phyloP scores from a whole-genome alignment of 2,113 vertebrate species.

The Lepidothrix coronata region DNA sequence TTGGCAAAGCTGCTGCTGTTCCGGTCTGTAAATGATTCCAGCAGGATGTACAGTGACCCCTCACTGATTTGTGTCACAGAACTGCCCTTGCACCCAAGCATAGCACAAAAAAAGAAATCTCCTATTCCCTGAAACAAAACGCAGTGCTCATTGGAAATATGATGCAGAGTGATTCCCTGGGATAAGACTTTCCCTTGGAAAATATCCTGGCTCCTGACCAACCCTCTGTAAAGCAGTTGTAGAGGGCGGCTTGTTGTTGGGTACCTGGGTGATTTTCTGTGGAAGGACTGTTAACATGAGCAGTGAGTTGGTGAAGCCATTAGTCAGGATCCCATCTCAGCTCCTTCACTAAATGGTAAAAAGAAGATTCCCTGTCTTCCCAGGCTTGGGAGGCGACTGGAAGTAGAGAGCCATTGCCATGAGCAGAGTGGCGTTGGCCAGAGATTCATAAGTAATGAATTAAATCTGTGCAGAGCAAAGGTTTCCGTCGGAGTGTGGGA shows the following conservation, averaged over 20 bases:
- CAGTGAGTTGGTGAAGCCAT: background rate
- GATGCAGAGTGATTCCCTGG: background rate
- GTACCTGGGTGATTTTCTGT: background rate
- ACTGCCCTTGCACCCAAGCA: background rate
- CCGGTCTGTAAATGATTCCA: background rate
- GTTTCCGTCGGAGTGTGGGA: slow-evolving; percentile 40
- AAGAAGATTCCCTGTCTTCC: background rate
- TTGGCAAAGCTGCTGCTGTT: background rate
- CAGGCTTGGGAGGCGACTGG: rapidly evolving
- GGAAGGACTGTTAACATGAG: background rate
- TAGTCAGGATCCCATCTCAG: background rate
- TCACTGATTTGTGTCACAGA: background rate
- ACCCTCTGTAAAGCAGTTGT: background rate
- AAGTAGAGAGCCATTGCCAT: background rate
- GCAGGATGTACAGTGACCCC: background rate
- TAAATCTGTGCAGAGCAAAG: slow-evolving; percentile 65
- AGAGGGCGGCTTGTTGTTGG: background rate
- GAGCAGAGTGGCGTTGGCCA: background rate
- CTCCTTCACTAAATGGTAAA: background rate
- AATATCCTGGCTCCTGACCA: background rate
- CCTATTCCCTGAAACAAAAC: background rate
- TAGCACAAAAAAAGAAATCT: background rate
- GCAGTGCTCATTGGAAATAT: background rate
- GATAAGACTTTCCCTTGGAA: slow-evolving; percentile 37
- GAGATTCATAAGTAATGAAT: slow-evolving; percentile 64